phyloP scores from a whole-genome alignment of 2,888 invertebrate species.

The Merodon equestris region DNA sequence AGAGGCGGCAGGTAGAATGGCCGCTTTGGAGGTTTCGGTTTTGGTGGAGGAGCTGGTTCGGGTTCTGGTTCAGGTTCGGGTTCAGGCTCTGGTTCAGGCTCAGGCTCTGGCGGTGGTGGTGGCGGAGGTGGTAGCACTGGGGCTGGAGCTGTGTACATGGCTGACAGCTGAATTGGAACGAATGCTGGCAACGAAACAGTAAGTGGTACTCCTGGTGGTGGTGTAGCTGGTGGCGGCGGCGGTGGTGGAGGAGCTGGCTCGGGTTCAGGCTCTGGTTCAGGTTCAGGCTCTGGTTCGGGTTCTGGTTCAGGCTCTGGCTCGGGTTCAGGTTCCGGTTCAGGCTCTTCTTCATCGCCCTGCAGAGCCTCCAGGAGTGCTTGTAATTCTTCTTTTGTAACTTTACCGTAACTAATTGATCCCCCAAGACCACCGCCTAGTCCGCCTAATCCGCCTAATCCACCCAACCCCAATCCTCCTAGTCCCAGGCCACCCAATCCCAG shows the following conservation, averaged over 20 bases:
- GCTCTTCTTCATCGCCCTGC: conserved; percentile 71
- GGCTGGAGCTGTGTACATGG: conserved; percentile 78
- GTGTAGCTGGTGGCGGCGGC: conserved; percentile 48
- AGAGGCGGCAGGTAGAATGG: conserved; percentile 21
- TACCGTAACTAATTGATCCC: conserved; percentile 66
- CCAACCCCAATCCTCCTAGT: conserved; percentile 53
- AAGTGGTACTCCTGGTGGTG: conserved; percentile 73
- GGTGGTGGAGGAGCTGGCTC: conserved; percentile 65
- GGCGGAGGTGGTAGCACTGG: conserved; percentile 77
- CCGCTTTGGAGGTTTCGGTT: conserved; percentile 39
- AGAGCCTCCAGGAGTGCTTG: conserved; percentile 73
- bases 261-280: conserved; percentile 76
- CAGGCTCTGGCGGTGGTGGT: conserved; percentile 70
- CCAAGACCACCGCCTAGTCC: conserved; percentile 19
- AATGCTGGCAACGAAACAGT: conserved; percentile 77
- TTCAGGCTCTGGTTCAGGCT: conserved; percentile 49
- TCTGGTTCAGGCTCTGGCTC: conserved; percentile 79
- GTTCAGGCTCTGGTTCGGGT: conserved; percentile 77
- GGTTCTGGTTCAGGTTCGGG: conserved; percentile 54
- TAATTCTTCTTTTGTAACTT: conserved; percentile 75
- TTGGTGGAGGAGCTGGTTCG: conserved; percentile 69
- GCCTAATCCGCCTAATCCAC: too few species aligned
- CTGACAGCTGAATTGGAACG: conserved; percentile 77
- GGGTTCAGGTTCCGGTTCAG: conserved; percentile 76
- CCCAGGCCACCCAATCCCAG: conserved; percentile 38